These are phyloP conservation scores for Hystrix cristata DNA, from an alignment of 2,113 vertebrate species.

Conservation along the genomic window DNA sequence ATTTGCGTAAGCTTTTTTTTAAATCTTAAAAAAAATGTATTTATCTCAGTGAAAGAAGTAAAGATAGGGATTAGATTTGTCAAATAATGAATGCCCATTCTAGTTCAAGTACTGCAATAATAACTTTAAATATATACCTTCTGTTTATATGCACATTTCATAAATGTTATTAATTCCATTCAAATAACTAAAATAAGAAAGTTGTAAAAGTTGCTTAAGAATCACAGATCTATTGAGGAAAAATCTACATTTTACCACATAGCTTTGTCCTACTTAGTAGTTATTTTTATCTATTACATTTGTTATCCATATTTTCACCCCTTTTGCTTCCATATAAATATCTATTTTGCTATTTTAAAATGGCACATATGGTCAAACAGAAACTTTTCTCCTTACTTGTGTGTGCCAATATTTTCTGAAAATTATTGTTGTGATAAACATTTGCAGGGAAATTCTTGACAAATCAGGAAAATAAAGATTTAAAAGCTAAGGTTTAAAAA, in stretches of 20 bases:
- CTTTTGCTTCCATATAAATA: neutral
- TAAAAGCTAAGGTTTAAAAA: neutral
- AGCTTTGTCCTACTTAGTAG: neutral
- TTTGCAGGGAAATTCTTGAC: neutral
- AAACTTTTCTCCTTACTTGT: neutral
- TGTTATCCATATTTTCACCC: neutral
- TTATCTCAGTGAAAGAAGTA: neutral
- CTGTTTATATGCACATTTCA: neutral
- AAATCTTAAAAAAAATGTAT: neutral
- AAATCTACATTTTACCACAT: neutral
- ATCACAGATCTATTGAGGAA: neutral
- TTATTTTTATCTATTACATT: neutral
- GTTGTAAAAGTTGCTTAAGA: neutral
- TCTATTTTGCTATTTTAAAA: neutral
- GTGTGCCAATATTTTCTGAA: neutral
- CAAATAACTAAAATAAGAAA: constrained; percentile 1
- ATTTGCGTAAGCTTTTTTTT: neutral
- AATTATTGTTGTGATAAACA: neutral
- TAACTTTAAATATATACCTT: neutral
- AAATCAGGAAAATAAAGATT: neutral
- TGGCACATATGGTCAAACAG: neutral
- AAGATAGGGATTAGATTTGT: neutral
- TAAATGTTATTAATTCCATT: neutral
- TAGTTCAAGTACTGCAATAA: neutral
- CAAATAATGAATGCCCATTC: neutral